Percentiles rank a stretch among this genome's conserved stretches.
These are phyloP conservation scores for Phania funesta DNA, from an alignment of 2,888 invertebrate genomes.

Conservation along the genomic window DNA sequence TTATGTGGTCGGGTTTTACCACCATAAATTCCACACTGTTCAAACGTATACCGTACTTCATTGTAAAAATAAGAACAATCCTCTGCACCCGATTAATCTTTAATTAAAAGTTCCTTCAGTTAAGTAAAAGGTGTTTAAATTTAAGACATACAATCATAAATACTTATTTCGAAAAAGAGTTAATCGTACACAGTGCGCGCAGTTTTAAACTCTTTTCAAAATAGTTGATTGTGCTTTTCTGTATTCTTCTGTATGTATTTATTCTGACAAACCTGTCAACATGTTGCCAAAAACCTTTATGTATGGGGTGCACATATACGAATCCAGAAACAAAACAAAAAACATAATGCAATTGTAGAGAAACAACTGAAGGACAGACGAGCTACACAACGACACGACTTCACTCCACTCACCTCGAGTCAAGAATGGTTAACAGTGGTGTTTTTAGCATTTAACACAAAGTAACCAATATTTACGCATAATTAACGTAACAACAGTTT, in stretches of 20 bases:
- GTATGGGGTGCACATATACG: slow-evolving; percentile 15
- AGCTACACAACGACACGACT: slow-evolving; percentile 15
- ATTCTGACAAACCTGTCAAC: slow-evolving; percentile 65
- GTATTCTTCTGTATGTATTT: slow-evolving; percentile 7
- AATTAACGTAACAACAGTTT: slow-evolving; percentile 66
- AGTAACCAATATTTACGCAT: slow-evolving; percentile 65
- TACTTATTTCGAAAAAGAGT: slow-evolving; percentile 33
- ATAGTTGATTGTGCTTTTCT: not conserved
- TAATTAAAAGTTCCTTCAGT: slow-evolving; percentile 45
- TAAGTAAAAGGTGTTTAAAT: slow-evolving; percentile 45
- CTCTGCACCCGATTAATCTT: slow-evolving; percentile 20
- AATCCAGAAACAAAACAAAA: not conserved
- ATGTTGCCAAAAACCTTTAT: slow-evolving; percentile 64
- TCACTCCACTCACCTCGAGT: not conserved
- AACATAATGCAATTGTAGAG: slow-evolving; percentile 41
- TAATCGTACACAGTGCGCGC: slow-evolving; percentile 14
- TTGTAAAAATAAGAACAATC: not conserved
- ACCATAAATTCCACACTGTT: too few species aligned
- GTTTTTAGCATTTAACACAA: slow-evolving; percentile 54
- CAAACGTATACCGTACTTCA: not conserved
- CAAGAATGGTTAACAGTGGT: slow-evolving; percentile 17
- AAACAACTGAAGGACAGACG: slow-evolving; percentile 67
- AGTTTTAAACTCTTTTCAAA: too few species aligned
- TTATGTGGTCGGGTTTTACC: too few species aligned
- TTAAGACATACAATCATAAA: slow-evolving; percentile 20